Base-by-base conservation (phyloP, 30 jellyfish, hydroid and myxozoan genomes). In the Pelagia noctiluca region DNA sequence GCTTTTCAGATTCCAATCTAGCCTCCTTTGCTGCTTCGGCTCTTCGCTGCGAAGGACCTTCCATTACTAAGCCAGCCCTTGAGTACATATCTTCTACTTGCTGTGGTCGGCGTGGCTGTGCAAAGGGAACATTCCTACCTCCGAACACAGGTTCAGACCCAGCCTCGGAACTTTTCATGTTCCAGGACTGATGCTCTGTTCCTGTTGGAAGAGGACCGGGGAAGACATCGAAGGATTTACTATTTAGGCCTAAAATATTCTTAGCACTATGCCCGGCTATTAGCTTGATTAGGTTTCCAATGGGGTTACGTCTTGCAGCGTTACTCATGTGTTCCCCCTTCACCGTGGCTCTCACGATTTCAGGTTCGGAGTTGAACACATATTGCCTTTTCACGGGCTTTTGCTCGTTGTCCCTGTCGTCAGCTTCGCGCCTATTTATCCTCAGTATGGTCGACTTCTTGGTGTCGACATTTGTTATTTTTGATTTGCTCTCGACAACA, bases 161-260 rank as follows among this genome's bases (percentile, higher is more conserved):
- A 47, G 30, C 78, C 42, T 76, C 85, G 3, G 86, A 49, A 47
- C 86, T 68, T 48, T 82, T 86, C 24, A 86, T 71, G 30, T 86
- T 76, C 89, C 76, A 62, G 4, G 50, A 70, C 29, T 81, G 47
- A 26, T 33, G 29, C 46, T 86, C 96, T 22, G 52, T 80, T 49
- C 86, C 95, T 22, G 84, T 96, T 23, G 99, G 99, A 13, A 95
- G 62, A 0, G 97, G 99, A 8, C 99, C 99, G 23, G 99, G 99
- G 63, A 89, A 95, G 34, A 95, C 96, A 63, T 95, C 99, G 46
- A 95, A 95, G 28, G 97, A 82, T 74, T 89, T 95, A 71, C 99
- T 95, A 47, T 89, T 95, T 65, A 95, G 93, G 31, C 99, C 97
- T 13, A 95, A 64, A 21, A 95, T 95, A 26, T 80, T 83, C 83